A percentile compares a stretch with the other conserved stretches of the same genome.
These are phyloP conservation scores for Kryptolebias marmoratus DNA, from an alignment of 2,113 vertebrate species.

Conservation along the genomic window DNA sequence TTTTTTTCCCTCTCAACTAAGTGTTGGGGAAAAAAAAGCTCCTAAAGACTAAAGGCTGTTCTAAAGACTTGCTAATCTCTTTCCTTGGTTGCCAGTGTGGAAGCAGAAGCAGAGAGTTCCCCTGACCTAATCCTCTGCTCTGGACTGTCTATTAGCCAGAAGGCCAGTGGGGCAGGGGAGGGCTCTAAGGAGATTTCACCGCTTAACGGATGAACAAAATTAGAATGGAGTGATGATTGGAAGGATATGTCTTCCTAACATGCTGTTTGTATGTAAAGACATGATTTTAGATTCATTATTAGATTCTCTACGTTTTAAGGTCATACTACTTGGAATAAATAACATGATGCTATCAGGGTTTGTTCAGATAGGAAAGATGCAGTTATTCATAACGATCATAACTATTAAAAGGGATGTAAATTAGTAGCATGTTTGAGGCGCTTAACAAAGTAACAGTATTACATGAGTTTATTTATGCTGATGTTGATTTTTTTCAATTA, in stretches of 20 bases:
- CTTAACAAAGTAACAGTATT: background rate
- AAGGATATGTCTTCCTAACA: constrained; percentile 60
- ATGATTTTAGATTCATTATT: constrained; percentile 36
- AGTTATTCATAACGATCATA: no score
- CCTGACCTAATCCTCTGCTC: constrained; percentile 68
- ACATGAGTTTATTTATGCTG: no score
- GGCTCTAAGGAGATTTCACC: constrained; percentile 82
- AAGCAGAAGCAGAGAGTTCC: constrained; percentile 47
- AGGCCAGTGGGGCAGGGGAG: constrained; percentile 75
- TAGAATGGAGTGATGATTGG: constrained; percentile 83
- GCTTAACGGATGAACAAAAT: constrained; percentile 88
- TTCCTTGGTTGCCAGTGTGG: constrained; percentile 40
- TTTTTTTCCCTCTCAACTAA: constrained; percentile 40
- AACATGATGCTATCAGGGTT: background rate
- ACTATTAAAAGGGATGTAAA: background rate
- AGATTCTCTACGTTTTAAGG: constrained; percentile 51
- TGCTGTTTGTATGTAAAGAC: constrained; percentile 68
- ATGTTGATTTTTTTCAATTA: no score
- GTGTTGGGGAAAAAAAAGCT: constrained; percentile 6
- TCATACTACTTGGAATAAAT: background rate
- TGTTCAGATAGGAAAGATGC: background rate
- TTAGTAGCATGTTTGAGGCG: background rate
- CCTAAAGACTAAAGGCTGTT: constrained; percentile 26
- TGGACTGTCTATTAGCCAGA: constrained; percentile 68
- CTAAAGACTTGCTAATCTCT: constrained; percentile 68